Evolutionary conservation across 30 jellyfish, hydroid and myxozoan species (phyloP), one percentile per base, ranked within the genome.

Genomic region (Aurelia aurita): DNA sequence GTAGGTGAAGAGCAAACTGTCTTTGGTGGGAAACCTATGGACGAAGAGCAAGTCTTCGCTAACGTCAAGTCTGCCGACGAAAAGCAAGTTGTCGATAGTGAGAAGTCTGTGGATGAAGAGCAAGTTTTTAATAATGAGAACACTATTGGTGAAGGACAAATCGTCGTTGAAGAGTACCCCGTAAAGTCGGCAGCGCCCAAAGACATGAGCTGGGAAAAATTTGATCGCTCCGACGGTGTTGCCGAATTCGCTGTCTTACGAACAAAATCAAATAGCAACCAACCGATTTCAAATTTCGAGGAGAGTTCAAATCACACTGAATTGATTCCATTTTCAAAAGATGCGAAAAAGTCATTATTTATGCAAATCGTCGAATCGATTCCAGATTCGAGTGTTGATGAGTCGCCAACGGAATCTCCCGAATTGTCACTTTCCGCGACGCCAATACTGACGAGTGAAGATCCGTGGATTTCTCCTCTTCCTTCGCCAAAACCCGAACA

Each of bases 381-480:
- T 19, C 67, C 67, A 22, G 29, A 55, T 39, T 39, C 51, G 15
- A 39, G 51, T 15, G 51, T 39, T 39, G 51, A 39, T 15, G 51
- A 39, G 51, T 39, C 51, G 51, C 51, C 51, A 6, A 15, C 51
- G 51, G 9, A 39, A 39, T 39, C 51, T 39, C 51, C 51, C 51
- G 51, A 39, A 39, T 39, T 39, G 9, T 6, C 1, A 39, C 51
- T 39, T 39, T 39, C 51, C 9, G 9, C 51, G 51, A 6, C 51
- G 9, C 51, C 16, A 39, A 6, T 39, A 4, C 51, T 15, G 9
- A 8, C 51, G 1, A 39, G 51, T 47, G 62, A 27, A 15, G 71
- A 66, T 35, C 90, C 82, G 1, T 80, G 90, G 90, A 43, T 31
- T 20, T 80, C 90, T 26, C 90, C 90, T 14, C 26, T 59, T 1